Conservation (phyloP, 2,113 vertebrate genomes). For the Hippocampus mohnikei region DNA sequence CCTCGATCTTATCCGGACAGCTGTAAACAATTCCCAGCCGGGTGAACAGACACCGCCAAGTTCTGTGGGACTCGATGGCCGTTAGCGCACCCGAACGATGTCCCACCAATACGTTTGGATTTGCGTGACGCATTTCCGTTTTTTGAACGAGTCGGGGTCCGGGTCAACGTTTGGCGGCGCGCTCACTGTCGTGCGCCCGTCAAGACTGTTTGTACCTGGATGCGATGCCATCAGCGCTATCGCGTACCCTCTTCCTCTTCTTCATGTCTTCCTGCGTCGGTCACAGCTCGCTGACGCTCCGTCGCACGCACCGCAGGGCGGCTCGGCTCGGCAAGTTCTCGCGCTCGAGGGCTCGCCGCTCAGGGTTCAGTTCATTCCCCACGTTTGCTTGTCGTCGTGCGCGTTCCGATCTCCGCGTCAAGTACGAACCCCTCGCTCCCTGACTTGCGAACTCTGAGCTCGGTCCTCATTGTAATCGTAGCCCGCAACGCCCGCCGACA, state of each 20-base stretch:
- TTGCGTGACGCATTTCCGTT: background rate
- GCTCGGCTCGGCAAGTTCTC: background rate
- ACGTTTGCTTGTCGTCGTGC: background rate
- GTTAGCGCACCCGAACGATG: background rate
- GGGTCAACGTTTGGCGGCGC: background rate
- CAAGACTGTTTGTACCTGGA: slow-evolving; percentile 27
- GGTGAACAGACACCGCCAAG: slow-evolving; percentile 37
- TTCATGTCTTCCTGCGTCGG: slow-evolving; percentile 40
- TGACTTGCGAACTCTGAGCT: no score
- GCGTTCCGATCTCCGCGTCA: no score
- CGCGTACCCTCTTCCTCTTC: slow-evolving; percentile 25
- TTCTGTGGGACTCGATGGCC: slow-evolving; percentile 28
- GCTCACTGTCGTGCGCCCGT: slow-evolving; percentile 19
- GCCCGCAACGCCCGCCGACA: no score
- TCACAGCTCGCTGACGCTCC: slow-evolving; percentile 48
- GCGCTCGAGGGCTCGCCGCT: background rate
- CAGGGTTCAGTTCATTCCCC: background rate
- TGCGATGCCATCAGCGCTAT: slow-evolving; percentile 45
- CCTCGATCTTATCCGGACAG: slow-evolving; percentile 57
- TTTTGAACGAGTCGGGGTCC: background rate
- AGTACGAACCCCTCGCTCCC: no score
- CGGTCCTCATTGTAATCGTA: no score
- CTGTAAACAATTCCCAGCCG: slow-evolving; percentile 61
- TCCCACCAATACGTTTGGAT: background rate
- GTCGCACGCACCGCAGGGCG: slow-evolving; percentile 51